Conservation (phyloP, 2,888 invertebrate genomes). For the Cryptops parisi region DNA sequence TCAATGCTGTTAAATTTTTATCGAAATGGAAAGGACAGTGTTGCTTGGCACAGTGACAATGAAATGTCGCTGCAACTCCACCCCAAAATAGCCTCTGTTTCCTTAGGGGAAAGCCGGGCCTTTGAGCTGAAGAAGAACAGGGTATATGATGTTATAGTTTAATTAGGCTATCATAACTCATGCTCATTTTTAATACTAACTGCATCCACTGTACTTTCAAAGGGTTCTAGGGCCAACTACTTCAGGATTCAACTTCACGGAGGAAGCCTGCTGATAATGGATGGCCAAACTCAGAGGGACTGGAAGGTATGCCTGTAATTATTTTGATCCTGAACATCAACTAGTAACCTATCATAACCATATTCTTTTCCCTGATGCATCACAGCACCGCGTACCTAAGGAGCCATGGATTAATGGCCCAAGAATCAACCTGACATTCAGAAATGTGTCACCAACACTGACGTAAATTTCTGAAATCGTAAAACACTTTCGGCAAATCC, state of each 20-base stretch:
- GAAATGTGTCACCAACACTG: too few species aligned
- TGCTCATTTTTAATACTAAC: neutral
- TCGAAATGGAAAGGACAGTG: slow-evolving; percentile 34
- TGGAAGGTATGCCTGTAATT: too few species aligned
- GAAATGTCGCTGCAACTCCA: slow-evolving; percentile 31
- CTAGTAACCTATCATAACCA: too few species aligned
- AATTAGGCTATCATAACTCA: neutral
- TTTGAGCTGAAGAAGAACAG: slow-evolving; percentile 34
- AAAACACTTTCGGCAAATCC: too few species aligned
- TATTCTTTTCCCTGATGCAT: too few species aligned
- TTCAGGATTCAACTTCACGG: slow-evolving; percentile 30
- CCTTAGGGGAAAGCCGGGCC: slow-evolving; percentile 31
- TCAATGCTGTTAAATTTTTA: slow-evolving; percentile 36
- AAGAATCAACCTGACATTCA: too few species aligned
- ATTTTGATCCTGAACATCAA: too few species aligned
- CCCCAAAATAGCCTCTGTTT: slow-evolving; percentile 31
- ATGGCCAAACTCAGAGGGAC: slow-evolving; percentile 35
- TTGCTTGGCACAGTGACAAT: slow-evolving; percentile 37
- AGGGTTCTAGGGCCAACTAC: slow-evolving; percentile 21
- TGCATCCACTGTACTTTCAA: neutral
- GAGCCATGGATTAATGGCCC: too few species aligned
- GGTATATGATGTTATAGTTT: slow-evolving; percentile 18
- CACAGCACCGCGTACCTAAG: too few species aligned
- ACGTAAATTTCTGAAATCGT: too few species aligned
- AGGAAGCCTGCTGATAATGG: slow-evolving; percentile 37